Conservation (phyloP, 2,797 vertebrate genomes). For the Helarctos malayanus region DNA sequence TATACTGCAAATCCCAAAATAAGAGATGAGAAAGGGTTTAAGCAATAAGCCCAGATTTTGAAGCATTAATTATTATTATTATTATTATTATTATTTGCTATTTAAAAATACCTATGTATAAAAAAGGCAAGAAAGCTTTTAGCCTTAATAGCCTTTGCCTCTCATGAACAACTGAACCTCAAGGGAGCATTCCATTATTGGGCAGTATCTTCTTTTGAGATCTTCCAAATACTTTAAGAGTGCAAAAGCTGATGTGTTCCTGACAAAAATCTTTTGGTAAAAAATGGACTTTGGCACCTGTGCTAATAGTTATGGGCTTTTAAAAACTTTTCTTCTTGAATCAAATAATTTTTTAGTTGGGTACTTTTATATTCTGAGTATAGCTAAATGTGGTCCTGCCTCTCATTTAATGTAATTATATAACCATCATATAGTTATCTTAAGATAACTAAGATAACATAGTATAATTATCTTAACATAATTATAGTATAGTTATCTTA, state of each 20-base stretch:
- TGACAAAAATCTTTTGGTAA: neutral
- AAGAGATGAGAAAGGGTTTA: neutral
- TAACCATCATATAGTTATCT: neutral
- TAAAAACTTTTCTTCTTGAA: neutral
- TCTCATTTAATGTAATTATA: neutral
- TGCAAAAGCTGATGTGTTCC: neutral
- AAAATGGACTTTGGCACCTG: neutral
- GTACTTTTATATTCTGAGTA: constrained; percentile 4
- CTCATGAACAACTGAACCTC: neutral
- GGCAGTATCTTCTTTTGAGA: neutral
- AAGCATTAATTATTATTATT: neutral
- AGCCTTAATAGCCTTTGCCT: neutral
- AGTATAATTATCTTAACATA: neutral
- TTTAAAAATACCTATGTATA: neutral
- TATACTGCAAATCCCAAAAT: neutral
- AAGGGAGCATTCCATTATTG: neutral
- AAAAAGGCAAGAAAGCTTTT: neutral
- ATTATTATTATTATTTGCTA: neutral
- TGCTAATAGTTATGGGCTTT: neutral
- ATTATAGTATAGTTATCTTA: neutral
- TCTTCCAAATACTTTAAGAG: neutral
- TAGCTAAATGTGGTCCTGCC: neutral
- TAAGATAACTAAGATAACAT: neutral
- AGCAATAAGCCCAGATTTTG: neutral
- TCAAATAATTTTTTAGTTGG: neutral